Evolutionary conservation across 2,888 invertebrate species (phyloP), one percentile per base, ranked within the genome.

Genomic region (Drosophila recens): DNA sequence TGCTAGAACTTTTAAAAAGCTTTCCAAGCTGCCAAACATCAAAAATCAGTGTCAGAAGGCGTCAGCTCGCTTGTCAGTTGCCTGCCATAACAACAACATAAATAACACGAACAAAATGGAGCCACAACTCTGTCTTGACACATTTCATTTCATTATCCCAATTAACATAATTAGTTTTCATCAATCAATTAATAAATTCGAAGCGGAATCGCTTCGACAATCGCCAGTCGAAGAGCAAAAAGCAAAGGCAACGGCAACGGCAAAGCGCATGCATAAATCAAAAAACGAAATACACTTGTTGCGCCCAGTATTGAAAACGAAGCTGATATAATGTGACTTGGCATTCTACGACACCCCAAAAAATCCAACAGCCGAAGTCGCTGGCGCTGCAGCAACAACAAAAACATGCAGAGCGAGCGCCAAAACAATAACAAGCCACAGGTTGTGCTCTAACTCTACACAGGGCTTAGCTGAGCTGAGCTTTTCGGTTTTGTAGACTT

Each of bases 131-230:
- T 63, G 56, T 68, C 79, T 77, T 80, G 82, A 76, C 86, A 87
- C 80, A 86, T 82, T 78, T 84, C 72, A 88, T 81, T 88, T 86
- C 83, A 83, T 86, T 88, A 87, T 75, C 77, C 77, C 85, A 84
- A 86, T 86, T 86, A 86, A 84, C 86, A 88, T 88, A 86, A 88
- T 86, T 86, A 86, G 82, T 80, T 88, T 80, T 86, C 84, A 86
- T 88, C 87, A 86, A 86, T 88, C 89, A 86, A 86, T 85, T 85
- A 88, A 75, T 86, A 88, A 88, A 86, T 86, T 69, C 79, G 66
- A 62, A 65, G 71, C 76, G 65, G 76, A 73, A 67, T 52, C 68
- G 65, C 63, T 59, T 45, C 53, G 36, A 30, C 53, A 52, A 53
- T 51, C 65, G 48, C 40, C 49, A 48, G 42, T 17, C 34, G 40